Evolutionary conservation across 2,888 invertebrate genomes (phyloP).

Genomic region (Drosophila nr. medialis): DNA sequence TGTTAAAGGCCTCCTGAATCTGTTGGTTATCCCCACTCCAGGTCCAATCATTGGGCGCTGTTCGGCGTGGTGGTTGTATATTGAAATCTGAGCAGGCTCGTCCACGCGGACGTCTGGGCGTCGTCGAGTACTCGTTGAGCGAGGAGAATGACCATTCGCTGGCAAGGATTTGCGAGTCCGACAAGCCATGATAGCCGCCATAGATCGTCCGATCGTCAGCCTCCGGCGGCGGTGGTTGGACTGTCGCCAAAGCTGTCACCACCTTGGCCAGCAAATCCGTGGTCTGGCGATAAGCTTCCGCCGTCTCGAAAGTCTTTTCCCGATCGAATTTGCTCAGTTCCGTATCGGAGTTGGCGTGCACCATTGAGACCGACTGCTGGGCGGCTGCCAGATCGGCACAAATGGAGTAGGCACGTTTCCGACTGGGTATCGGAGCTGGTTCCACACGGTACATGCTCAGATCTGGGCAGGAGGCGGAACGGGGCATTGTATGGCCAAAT

Average conservation of each 20-base stretch:
- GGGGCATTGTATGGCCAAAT: slow-evolving; percentile 81
- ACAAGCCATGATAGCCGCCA: slow-evolving; percentile 88
- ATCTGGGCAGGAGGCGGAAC: slow-evolving; percentile 89
- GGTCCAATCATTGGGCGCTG: slow-evolving; percentile 83
- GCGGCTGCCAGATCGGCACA: slow-evolving; percentile 85
- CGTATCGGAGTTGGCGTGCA: slow-evolving; percentile 90
- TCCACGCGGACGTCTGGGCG: slow-evolving; percentile 85
- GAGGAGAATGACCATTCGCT: slow-evolving; percentile 88
- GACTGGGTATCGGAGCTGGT: slow-evolving; percentile 85
- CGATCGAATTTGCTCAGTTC: slow-evolving; percentile 92
- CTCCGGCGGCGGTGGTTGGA: slow-evolving; percentile 85
- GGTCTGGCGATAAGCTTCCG: slow-evolving; percentile 90
- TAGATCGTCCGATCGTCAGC: slow-evolving; percentile 81
- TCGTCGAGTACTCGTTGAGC: slow-evolving; percentile 68
- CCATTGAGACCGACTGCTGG: slow-evolving; percentile 48
- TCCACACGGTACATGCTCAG: slow-evolving; percentile 88
- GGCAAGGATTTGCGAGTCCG: slow-evolving; percentile 90
- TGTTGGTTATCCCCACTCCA: slow-evolving; percentile 85
- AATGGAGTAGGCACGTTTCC: slow-evolving; percentile 89
- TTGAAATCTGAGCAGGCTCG: slow-evolving; percentile 88
- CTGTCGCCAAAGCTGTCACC: slow-evolving; percentile 90
- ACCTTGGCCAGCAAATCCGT: slow-evolving; percentile 91
- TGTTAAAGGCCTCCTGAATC: slow-evolving; percentile 84
- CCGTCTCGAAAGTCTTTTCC: slow-evolving; percentile 88
- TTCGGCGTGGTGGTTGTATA: slow-evolving; percentile 71